Percentiles rank a stretch among this genome's conserved stretches.
These are phyloP conservation scores for Anthophora plumipes DNA, from an alignment of 2,888 invertebrate genomes.

Conservation along the genomic window DNA sequence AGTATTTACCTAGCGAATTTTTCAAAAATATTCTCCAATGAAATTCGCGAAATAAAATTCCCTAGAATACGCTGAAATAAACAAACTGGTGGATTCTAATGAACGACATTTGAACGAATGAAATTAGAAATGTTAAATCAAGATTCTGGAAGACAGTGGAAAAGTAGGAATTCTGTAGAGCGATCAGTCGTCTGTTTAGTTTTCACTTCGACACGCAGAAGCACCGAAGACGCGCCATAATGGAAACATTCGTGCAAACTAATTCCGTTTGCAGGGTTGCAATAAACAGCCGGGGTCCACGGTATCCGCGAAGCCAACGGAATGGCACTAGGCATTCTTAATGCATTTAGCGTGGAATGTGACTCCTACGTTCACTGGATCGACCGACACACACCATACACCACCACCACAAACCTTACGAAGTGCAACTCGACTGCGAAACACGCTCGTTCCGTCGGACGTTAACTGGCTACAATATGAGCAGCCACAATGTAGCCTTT, in stretches of 20 bases:
- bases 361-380: constrained; percentile 73
- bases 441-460: constrained; percentile 1
- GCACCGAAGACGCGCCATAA: constrained; percentile 24
- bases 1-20: not conserved
- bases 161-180: no score
- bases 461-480: constrained; percentile 12
- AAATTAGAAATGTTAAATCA: no score
- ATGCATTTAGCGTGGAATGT: constrained; percentile 77
- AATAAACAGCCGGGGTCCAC: constrained; percentile 26
- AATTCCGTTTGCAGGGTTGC: constrained; percentile 47
- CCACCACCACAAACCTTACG: no score
- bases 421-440: not conserved
- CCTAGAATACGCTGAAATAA: no score
- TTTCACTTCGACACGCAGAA: not conserved
- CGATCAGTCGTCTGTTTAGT: not conserved
- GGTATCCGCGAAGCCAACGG: constrained; percentile 35
- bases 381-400: constrained; percentile 21
- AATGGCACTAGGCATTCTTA: constrained; percentile 72
- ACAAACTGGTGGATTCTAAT: no score
- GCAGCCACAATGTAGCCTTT: not conserved
- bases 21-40: not conserved
- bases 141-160: no score
- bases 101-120: no score
- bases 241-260: constrained; percentile 61
- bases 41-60: no score